Base-by-base conservation (phyloP, 64 coral and sea anemone genomes). In the Pocillopora damicornis region DNA sequence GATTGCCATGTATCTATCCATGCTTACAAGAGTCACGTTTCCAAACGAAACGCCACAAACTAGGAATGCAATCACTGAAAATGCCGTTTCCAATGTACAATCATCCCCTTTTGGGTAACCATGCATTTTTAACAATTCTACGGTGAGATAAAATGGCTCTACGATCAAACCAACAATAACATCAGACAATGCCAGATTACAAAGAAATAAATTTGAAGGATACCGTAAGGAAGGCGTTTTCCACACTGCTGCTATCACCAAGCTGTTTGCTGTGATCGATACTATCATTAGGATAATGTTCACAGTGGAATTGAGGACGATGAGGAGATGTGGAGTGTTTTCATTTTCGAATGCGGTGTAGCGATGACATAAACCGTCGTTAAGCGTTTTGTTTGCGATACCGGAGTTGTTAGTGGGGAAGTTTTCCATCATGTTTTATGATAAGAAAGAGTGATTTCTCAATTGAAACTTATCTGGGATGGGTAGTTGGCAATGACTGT, bases 111-210 rank as follows among this genome's bases (percentile, higher is more conserved):
- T 42, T 56, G 75, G 75, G 8, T 42, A 42, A 22, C 75, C 75
- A 36, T 77, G 75, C 9, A 77, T 77, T 77, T 77, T 77, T 10
- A 77, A 57, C 75, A 77, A 20, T 42, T 77, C 75, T 13, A 77
- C 37, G 42, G 37, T 15, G 38, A 77, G 2, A 37, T 57, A 77
- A 37, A 58, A 57, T 1, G 75, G 75, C 15, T 77, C 37, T 4
- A 77, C 75, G 45, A 77, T 20, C 17, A 77, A 38, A 18, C 37
- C 75, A 22, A 77, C 42, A 20, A 42, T 18, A 20, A 77, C 37
- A 77, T 77, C 75, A 36, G 75, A 77, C 16, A 56, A 9, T n/a
- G 75, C 37, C 6, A 77, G 75, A 58, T 18, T 18, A 56, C 75
- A 77, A 16, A 77, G 37, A 36, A 77, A 58, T 42, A 77, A 37